Percentiles rank a stretch among this genome's conserved stretches.
Conservation (phyloP, 2,113 vertebrate species). For the Kryptolebias marmoratus region DNA sequence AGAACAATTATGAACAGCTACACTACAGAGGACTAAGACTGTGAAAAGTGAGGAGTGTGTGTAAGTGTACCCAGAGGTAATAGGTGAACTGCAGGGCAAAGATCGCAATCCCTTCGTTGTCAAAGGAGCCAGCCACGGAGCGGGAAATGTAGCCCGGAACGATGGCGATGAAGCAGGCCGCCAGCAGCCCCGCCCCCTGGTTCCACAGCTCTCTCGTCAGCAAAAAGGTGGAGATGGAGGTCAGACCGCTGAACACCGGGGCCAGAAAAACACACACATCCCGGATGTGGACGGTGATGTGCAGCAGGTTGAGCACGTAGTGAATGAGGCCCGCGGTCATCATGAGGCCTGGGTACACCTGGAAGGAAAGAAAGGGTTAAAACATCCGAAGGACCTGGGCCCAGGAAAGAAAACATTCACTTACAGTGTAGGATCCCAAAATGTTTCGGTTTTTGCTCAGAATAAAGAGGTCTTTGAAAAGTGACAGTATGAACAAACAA, state of each 20-base stretch:
- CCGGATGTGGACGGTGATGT: conserved; percentile 94
- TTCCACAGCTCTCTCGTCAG: conserved; percentile 97
- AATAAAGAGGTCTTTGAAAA: no score
- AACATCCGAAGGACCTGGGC: not conserved
- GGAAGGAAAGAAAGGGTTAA: conserved; percentile 15
- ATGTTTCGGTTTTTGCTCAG: no score
- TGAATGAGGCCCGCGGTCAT: conserved; percentile 97
- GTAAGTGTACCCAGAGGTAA: conserved; percentile 89
- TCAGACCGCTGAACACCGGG: conserved; percentile 95
- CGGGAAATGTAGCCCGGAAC: conserved; percentile 96
- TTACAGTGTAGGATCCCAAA: not conserved
- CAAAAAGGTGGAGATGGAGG: conserved; percentile 94
- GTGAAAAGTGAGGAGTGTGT: not conserved
- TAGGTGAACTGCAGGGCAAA: conserved; percentile 98
- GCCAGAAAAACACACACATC: conserved; percentile 96
- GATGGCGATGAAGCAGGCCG: conserved; percentile 96
- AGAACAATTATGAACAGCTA: not conserved
- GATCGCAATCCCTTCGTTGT: conserved; percentile 98
- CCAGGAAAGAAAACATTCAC: not conserved
- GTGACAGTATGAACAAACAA: no score
- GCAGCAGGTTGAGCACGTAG: conserved; percentile 94
- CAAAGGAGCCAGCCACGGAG: conserved; percentile 95
- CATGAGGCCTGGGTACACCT: conserved; percentile 97
- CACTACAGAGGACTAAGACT: not conserved
- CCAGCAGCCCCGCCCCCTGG: conserved; percentile 93